Base-by-base conservation (phyloP, 1,140 invertebrate genomes). In the Archivesica marissinica region DNA sequence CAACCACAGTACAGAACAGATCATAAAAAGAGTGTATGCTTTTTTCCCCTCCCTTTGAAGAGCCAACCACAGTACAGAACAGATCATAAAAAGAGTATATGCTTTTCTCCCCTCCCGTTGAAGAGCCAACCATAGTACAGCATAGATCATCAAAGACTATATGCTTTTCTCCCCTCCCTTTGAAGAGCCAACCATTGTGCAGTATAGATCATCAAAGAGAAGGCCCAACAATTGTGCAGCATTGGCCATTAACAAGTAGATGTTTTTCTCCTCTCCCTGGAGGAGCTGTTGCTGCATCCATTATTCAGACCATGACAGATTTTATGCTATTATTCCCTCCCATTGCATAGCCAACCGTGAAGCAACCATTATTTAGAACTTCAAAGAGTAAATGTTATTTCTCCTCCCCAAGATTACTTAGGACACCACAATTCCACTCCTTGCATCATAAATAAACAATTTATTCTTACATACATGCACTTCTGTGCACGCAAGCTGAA, bases 361-460 rank as follows among this genome's bases (percentile, higher is more conserved):
- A 13, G 39, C 41, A 30, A 23, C 28, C 33, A 68, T 72, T 41
- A 72, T 3, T 30, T 15, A 64, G 13, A 64, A 13, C 38, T 35
- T 35, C 28, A 33, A 64, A 64, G 30, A 13, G 13, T 35, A 20
- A 35, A 64, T 50, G 47, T 41, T 23, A n/a, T 44, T 72, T 50
- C 33, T 72, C 66, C 66, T 72, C 41, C 41, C 41, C 68, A 30
- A 30, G 13, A 72, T 47, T 47, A 76, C 50, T 38, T 52, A 30
- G 50, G 54, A 76, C 74, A 76, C 30, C 33, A 38, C 6, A 44
- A 64, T 79, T 64, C 76, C 76, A 79, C 56, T 79, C 76, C 76
- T 66, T 64, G 35, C 1, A 78, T 64, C 41, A 47, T 79, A 64
- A 79, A 79, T 79, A 66, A 79, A 79, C 66, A 64, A 79, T 79